These are phyloP conservation scores for Carassius gibelio DNA, from an alignment of 2,113 vertebrate genomes.

Conservation along the genomic window DNA sequence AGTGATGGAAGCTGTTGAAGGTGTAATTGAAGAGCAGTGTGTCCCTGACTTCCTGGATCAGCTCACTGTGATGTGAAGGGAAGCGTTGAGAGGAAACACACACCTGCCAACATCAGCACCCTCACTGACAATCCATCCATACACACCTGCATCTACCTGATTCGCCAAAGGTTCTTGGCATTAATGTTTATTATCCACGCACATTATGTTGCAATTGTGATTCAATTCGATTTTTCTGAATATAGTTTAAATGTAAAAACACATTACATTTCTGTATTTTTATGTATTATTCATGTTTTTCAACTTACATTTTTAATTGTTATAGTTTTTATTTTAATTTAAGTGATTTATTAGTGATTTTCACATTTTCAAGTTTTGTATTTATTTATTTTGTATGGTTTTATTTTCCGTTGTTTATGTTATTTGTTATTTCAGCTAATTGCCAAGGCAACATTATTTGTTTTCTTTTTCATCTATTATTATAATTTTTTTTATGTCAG, in stretches of 20 bases:
- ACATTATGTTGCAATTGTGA: not conserved
- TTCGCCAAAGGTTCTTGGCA: not conserved
- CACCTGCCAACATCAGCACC: slow-evolving; percentile 2
- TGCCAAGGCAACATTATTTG: no score
- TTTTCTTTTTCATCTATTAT: no score
- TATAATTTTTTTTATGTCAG: not conserved
- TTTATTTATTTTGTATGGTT: not conserved
- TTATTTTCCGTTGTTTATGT: no score
- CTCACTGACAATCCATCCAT: not conserved
- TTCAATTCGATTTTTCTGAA: not conserved
- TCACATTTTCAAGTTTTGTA: no score
- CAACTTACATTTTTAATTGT: not conserved
- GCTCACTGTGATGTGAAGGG: slow-evolving; percentile 2
- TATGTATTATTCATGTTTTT: not conserved
- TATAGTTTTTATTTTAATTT: no score
- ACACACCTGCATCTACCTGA: not conserved
- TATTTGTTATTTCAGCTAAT: no score
- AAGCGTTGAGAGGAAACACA: not conserved
- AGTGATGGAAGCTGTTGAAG: slow-evolving; percentile 8
- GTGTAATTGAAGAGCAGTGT: slow-evolving; percentile 3
- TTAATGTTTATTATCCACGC: not conserved
- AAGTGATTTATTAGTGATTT: no score
- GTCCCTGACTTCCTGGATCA: not conserved
- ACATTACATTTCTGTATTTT: not conserved
- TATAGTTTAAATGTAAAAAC: not conserved